A percentile compares a stretch with the other conserved stretches of the same genome.
Evolutionary conservation across 2,113 vertebrate genomes (phyloP).

Genomic region (Puma concolor): DNA sequence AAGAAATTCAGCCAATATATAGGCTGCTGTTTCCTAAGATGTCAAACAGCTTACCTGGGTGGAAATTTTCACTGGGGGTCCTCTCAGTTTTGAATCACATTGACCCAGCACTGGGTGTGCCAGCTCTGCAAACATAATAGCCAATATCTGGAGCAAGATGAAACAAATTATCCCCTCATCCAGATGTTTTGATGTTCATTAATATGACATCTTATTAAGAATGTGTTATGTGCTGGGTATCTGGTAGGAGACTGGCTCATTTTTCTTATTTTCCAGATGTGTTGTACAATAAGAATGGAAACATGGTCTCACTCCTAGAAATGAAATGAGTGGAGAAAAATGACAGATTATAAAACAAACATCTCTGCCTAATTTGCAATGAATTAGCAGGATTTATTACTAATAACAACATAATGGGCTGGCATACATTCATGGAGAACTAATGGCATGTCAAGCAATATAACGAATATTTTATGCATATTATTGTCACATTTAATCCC

Average conservation of each 20-base stretch:
- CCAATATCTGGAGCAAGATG: constrained; percentile 18
- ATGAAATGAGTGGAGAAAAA: neutral
- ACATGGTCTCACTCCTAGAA: neutral
- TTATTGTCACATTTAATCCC: neutral
- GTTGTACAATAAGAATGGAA: neutral
- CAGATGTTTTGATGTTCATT: neutral
- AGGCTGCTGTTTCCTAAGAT: neutral
- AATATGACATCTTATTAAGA: neutral
- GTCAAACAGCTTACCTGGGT: neutral
- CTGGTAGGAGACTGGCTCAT: neutral
- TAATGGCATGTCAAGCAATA: neutral
- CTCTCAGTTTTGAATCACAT: neutral
- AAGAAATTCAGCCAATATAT: neutral
- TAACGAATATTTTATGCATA: neutral
- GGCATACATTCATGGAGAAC: constrained; percentile 21
- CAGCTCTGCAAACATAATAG: neutral
- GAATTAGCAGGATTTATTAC: constrained; percentile 50
- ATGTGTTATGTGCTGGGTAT: neutral
- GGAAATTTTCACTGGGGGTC: neutral
- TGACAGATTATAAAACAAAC: constrained; percentile 49
- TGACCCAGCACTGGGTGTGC: neutral
- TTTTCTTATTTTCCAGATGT: constrained; percentile 17
- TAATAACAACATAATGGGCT: constrained; percentile 18
- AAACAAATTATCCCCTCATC: neutral
- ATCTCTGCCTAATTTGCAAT: constrained; percentile 36